Evolutionary conservation across 2,888 invertebrate genomes (phyloP).

Genomic region (Oligia fasciuncula): DNA sequence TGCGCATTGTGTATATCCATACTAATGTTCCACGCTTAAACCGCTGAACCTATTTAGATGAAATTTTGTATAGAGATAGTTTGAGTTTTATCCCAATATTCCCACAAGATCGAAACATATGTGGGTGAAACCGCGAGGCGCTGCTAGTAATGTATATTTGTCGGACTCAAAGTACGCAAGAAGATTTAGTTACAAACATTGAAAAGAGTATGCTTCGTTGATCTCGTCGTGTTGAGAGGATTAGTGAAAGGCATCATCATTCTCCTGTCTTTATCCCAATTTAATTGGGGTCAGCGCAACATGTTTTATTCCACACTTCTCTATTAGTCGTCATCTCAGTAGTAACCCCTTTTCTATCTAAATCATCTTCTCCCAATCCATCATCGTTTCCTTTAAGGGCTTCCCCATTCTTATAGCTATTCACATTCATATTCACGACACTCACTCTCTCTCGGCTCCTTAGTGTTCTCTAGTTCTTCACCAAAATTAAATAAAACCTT

Average conservation of each 20-base stretch:
- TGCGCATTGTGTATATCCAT: slow-evolving; percentile 4
- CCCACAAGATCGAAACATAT: too few species aligned
- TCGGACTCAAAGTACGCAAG: not conserved
- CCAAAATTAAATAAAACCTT: not conserved
- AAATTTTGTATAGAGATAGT: too few species aligned
- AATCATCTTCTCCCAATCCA: not conserved
- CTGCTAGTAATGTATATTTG: not conserved
- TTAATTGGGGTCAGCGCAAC: too few species aligned
- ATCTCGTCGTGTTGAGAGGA: not conserved
- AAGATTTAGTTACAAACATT: not conserved
- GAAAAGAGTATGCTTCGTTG: not conserved
- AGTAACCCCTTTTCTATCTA: not conserved
- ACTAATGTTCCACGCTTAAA: too few species aligned
- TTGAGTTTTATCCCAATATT: too few species aligned
- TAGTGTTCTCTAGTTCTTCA: not conserved
- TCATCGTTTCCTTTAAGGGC: not conserved
- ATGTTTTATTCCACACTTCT: not conserved
- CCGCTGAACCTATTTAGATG: too few species aligned
- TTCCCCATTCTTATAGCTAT: not conserved
- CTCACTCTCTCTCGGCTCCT: too few species aligned
- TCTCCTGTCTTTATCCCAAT: too few species aligned
- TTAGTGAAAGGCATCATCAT: not conserved
- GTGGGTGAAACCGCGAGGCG: too few species aligned
- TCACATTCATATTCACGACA: too few species aligned
- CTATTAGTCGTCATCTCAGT: not conserved